phyloP scores from a whole-genome alignment of 2,888 invertebrate genomes.

The Drosophila imparisetae region DNA sequence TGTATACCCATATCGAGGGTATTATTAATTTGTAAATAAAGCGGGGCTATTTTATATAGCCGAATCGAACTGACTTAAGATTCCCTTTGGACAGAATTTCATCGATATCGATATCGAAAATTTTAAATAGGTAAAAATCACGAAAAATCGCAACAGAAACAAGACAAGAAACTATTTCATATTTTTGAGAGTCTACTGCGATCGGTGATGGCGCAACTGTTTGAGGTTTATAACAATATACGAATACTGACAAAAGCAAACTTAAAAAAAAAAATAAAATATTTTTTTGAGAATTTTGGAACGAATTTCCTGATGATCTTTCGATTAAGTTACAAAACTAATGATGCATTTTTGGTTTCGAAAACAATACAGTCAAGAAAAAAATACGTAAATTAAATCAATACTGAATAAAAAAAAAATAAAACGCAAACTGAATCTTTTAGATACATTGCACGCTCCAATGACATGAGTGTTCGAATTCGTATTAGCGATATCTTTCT shows the following conservation, averaged over 20 bases:
- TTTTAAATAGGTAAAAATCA: not conserved
- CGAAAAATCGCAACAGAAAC: not conserved
- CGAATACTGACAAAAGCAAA: slow-evolving; percentile 42
- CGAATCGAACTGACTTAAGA: not conserved
- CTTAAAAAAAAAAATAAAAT: slow-evolving; percentile 19
- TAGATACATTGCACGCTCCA: slow-evolving; percentile 8
- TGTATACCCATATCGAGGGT: too few species aligned
- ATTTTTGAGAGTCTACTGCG: not conserved
- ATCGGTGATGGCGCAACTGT: slow-evolving; percentile 2
- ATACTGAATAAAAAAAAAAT: slow-evolving; percentile 16
- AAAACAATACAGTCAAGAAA: slow-evolving; percentile 5
- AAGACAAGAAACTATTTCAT: not conserved
- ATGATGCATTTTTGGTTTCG: slow-evolving; percentile 34
- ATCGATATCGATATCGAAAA: not conserved
- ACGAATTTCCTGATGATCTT: slow-evolving; percentile 14
- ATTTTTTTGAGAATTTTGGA: slow-evolving; percentile 15
- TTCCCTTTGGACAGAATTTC: not conserved
- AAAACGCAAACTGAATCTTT: not conserved
- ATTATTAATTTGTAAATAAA: not conserved
- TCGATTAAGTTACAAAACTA: slow-evolving; percentile 9
- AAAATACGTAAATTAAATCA: slow-evolving; percentile 3
- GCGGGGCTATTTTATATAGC: too few species aligned
- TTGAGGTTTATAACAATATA: not conserved
- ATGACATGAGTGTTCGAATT: not conserved
- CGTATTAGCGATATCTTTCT: not conserved